Conservation (phyloP, 2,797 vertebrate genomes). For the Melanotaenia trifasciata region DNA sequence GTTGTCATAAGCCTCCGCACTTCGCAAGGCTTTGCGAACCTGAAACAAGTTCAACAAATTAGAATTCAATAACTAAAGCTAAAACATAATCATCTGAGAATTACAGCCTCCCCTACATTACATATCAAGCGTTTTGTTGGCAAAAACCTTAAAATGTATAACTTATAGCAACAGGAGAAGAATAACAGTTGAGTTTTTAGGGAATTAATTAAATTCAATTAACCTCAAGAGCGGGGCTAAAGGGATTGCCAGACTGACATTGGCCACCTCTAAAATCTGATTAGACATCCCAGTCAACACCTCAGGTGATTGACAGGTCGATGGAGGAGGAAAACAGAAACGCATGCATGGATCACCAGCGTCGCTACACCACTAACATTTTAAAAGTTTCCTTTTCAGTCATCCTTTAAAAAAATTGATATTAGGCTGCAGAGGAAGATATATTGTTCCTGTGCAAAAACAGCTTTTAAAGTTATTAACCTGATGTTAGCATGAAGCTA, state of each 20-base stretch:
- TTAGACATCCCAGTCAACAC: neutral
- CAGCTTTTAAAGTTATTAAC: neutral
- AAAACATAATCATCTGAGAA: too few species aligned
- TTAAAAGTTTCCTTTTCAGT: neutral
- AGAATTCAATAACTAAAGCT: neutral
- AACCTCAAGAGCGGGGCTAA: neutral
- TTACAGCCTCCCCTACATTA: neutral
- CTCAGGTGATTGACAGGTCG: too few species aligned
- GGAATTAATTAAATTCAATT: neutral
- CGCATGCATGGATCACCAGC: neutral
- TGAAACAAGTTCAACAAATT: constrained; percentile 50
- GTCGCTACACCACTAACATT: neutral
- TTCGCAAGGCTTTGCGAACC: constrained; percentile 97
- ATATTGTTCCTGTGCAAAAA: neutral
- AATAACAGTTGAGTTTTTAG: neutral
- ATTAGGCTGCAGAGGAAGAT: neutral
- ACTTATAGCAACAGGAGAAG: too few species aligned
- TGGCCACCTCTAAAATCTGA: neutral
- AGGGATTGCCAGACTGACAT: neutral
- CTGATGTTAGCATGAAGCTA: too few species aligned
- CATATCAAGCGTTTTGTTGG: neutral
- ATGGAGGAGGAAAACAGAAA: neutral
- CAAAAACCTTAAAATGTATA: too few species aligned
- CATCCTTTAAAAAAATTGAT: neutral
- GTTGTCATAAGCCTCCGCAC: constrained; percentile 95